Percentiles rank a stretch among this genome's conserved stretches.
Evolutionary conservation across 2,113 vertebrate species (phyloP).

Genomic region (Isichthys henryi): DNA sequence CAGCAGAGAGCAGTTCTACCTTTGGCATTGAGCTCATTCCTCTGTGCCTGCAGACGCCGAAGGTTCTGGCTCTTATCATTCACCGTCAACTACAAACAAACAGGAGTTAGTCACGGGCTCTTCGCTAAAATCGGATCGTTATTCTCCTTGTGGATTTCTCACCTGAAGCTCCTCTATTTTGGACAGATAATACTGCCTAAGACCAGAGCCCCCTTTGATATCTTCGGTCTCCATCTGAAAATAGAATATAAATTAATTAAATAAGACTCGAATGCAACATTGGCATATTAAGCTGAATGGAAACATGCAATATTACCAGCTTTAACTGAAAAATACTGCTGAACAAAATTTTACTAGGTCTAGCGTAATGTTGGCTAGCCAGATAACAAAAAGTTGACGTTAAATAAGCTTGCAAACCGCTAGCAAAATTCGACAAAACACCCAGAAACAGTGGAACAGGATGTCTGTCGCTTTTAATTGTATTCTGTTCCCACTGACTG

Average conservation of each 20-base stretch:
- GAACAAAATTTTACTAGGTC: background rate
- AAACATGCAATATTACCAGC: background rate
- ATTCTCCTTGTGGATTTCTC: constrained; percentile 29
- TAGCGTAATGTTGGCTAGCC: background rate
- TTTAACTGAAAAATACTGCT: background rate
- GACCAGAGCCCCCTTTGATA: constrained; percentile 81
- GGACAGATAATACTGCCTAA: constrained; percentile 92
- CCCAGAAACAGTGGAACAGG: background rate
- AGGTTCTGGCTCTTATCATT: constrained; percentile 97
- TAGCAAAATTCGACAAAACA: background rate
- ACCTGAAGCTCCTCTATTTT: constrained; percentile 98
- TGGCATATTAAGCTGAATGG: background rate
- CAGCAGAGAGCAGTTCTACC: constrained; percentile 54
- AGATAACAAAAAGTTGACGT: background rate
- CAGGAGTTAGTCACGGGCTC: background rate
- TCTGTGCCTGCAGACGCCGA: constrained; percentile 87
- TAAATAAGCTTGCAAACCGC: background rate
- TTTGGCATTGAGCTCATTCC: constrained; percentile 96
- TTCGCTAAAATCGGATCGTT: background rate
- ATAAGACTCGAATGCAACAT: background rate
- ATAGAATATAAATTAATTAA: background rate
- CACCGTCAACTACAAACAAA: constrained; percentile 73
- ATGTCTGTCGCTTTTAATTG: background rate
- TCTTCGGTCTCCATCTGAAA: constrained; percentile 92
- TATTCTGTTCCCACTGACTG: background rate